A percentile compares a stretch with the other conserved stretches of the same genome.
phyloP scores from a whole-genome alignment of 2,113 vertebrate genomes.

The Madoqua kirkii region DNA sequence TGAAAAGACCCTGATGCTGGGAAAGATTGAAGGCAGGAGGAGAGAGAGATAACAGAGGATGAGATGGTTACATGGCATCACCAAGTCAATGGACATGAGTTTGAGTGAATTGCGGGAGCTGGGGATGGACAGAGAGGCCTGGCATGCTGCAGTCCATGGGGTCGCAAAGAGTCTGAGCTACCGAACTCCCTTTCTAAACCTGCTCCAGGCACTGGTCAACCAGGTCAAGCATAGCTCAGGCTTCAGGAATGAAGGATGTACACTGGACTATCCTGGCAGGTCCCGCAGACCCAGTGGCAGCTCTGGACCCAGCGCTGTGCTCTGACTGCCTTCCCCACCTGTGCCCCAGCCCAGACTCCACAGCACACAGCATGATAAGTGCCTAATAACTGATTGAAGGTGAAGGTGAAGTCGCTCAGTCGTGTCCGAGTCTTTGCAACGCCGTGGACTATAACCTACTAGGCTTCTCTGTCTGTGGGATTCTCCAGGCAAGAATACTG shows the following conservation, averaged over 20 bases:
- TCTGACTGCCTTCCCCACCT: not conserved
- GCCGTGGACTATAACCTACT: no score
- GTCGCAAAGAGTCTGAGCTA: not conserved
- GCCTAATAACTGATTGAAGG: not conserved
- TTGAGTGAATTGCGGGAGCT: not conserved
- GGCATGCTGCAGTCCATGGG: not conserved
- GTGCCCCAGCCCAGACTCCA: not conserved
- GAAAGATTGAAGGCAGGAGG: not conserved
- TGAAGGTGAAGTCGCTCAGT: no score
- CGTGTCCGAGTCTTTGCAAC: no score
- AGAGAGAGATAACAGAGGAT: not conserved
- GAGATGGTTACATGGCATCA: not conserved
- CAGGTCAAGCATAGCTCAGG: slow-evolving; percentile 80
- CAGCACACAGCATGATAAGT: not conserved
- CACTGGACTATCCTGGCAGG: slow-evolving; percentile 77
- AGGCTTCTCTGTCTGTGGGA: no score
- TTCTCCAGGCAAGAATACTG: no score
- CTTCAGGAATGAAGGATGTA: slow-evolving; percentile 85
- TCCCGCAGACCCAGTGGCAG: accelerated
- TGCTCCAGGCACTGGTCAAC: slow-evolving; percentile 75
- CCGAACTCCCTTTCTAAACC: slow-evolving; percentile 47
- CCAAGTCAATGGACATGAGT: not conserved
- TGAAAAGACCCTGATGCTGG: not conserved
- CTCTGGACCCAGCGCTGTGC: not conserved
- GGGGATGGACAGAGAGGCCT: not conserved